These are phyloP conservation scores for Prorops nasuta DNA, from an alignment of 1,140 invertebrate genomes.

Conservation along the genomic window DNA sequence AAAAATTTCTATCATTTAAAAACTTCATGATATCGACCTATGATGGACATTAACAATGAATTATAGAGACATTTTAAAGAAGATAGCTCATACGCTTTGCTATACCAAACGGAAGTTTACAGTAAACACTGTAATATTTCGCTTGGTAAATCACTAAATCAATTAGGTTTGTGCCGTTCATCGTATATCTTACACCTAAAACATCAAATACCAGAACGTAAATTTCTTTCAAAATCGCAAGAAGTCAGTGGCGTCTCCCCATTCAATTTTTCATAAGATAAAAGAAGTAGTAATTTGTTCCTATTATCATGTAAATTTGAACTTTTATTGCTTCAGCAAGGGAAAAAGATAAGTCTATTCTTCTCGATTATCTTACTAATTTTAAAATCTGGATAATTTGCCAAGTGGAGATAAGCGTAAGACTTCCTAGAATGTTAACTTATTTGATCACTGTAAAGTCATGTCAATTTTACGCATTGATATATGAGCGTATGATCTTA, in stretches of 20 bases:
- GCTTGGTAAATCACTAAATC: conserved; percentile 11
- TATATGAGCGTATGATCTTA: conserved; percentile 43
- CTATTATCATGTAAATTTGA: background rate
- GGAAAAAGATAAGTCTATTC: too few relatives aligned
- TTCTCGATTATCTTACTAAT: too few relatives aligned
- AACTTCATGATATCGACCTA: conserved; percentile 15
- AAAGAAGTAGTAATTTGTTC: background rate
- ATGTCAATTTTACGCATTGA: conserved; percentile 20
- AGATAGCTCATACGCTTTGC: conserved; percentile 22
- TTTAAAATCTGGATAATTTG: too few relatives aligned
- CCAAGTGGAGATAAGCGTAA: too few relatives aligned
- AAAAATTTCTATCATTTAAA: conserved; percentile 12
- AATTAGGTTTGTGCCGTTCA: conserved; percentile 1
- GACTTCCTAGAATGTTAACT: too few relatives aligned
- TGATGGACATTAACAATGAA: conserved; percentile 16
- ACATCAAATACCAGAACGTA: conserved; percentile 9
- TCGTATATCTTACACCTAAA: conserved; percentile 4
- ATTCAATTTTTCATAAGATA: background rate
- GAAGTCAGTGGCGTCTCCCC: background rate
- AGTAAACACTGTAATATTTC: conserved; percentile 21
- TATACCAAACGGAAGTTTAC: conserved; percentile 29
- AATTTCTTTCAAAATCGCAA: background rate
- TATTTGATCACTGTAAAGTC: too few relatives aligned
- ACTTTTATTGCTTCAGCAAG: too few relatives aligned
- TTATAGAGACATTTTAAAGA: conserved; percentile 16